phyloP scores from a whole-genome alignment of 2,113 vertebrate genomes.

The Anolis carolinensis region DNA sequence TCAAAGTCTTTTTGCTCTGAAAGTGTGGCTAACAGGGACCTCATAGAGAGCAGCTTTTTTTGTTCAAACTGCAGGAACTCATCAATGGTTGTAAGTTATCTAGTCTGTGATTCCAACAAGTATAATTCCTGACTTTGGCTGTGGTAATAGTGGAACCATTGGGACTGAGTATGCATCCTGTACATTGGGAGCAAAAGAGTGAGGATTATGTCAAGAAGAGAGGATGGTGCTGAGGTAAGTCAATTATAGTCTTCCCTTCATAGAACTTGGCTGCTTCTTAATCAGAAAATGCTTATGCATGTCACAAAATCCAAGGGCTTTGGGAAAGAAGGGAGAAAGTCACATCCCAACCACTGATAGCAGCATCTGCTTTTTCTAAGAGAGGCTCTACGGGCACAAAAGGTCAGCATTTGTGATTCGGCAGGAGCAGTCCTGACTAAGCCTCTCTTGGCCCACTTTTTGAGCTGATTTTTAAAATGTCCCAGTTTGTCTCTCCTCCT shows the following conservation, averaged over 20 bases:
- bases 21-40: constrained; percentile 40
- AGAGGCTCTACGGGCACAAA: no score
- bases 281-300: neutral
- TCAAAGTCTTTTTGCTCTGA: neutral
- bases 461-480: no score
- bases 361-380: neutral
- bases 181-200: neutral
- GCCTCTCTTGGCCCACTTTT: no score
- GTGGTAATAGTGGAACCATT: no score
- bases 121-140: neutral
- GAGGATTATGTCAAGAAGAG: neutral
- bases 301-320: neutral
- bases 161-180: neutral
- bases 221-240: neutral
- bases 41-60: constrained; percentile 28
- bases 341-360: neutral
- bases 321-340: neutral
- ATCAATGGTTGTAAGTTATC: neutral
- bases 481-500: no score
- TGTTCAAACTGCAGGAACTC: constrained; percentile 1
- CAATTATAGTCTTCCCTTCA: neutral
- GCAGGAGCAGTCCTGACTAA: no score
- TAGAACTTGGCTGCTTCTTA: neutral
- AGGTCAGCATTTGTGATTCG: no score
- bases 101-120: no score